These are phyloP conservation scores for Anorthoa munda DNA, from an alignment of 2,888 invertebrate genomes.

Conservation along the genomic window DNA sequence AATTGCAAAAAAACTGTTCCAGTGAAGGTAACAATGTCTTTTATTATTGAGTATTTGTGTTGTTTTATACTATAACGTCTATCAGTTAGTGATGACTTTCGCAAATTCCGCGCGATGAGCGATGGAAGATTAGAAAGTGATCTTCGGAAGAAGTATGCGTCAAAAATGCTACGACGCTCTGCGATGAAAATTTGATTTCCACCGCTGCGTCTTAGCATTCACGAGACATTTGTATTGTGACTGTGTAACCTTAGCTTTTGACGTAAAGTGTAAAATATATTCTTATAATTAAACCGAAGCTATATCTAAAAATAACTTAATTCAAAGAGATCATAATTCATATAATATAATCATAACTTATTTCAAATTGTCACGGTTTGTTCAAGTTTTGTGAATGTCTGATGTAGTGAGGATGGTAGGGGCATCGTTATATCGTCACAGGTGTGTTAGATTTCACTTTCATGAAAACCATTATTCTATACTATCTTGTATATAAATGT, in stretches of 20 bases:
- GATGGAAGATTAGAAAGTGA: constrained; percentile 71
- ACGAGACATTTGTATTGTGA: constrained; percentile 78
- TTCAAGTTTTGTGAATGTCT: constrained; percentile 65
- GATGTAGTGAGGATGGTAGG: constrained; percentile 44
- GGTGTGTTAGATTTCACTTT: constrained; percentile 45
- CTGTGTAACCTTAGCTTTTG: constrained; percentile 66
- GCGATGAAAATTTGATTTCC: constrained; percentile 84
- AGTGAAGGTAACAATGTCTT: constrained; percentile 75
- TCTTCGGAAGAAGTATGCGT: constrained; percentile 71
- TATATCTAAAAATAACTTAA: constrained; percentile 84
- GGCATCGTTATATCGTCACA: constrained; percentile 1
- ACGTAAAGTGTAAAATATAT: constrained; percentile 68
- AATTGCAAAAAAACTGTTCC: constrained; percentile 75
- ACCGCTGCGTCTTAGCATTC: constrained; percentile 68
- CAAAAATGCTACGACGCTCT: constrained; percentile 74
- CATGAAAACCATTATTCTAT: constrained; percentile 23
- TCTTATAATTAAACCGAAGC: constrained; percentile 68
- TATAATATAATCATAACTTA: constrained; percentile 87
- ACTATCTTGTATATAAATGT: too few species aligned
- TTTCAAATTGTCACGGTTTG: constrained; percentile 79
- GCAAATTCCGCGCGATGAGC: constrained; percentile 69
- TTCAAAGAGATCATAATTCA: constrained; percentile 91
- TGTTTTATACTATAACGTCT: constrained; percentile 72
- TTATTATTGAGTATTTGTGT: constrained; percentile 89
- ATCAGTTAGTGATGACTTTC: constrained; percentile 62